Evolutionary conservation across 2,113 vertebrate genomes (phyloP).

Genomic region (Paedocypris sp.): DNA sequence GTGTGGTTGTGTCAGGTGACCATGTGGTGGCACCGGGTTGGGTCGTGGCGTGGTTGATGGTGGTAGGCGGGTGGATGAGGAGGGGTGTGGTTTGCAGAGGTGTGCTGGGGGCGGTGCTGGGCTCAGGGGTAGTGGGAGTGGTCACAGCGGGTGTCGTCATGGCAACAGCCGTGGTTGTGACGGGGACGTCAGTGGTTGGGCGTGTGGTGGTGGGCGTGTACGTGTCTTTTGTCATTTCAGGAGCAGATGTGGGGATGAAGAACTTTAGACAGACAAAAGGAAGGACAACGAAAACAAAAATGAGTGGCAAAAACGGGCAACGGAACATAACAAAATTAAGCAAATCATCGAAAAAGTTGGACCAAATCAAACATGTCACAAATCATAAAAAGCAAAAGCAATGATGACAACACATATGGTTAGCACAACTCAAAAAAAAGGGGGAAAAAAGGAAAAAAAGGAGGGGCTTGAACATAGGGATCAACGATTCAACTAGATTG

Average conservation of each 20-base stretch:
- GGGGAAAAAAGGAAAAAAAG: not conserved
- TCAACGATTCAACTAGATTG: no score
- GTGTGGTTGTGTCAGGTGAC: not conserved
- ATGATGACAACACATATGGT: not conserved
- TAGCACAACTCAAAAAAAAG: not conserved
- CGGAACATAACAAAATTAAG: constrained; percentile 9
- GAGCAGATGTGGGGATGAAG: constrained; percentile 46
- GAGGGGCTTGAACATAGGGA: not conserved
- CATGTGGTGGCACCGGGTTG: not conserved
- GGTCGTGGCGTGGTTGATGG: constrained; percentile 38
- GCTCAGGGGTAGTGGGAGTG: constrained; percentile 25
- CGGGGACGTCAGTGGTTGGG: constrained; percentile 30
- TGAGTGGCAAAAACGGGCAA: constrained; percentile 19
- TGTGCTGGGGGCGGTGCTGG: constrained; percentile 23
- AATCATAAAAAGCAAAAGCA: constrained; percentile 7
- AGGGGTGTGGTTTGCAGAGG: constrained; percentile 6
- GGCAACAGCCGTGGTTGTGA: constrained; percentile 38
- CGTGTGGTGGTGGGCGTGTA: constrained; percentile 27
- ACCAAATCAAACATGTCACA: not conserved
- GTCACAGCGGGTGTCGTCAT: not conserved
- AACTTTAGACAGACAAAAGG: constrained; percentile 42
- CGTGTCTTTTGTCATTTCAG: constrained; percentile 40
- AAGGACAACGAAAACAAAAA: constrained; percentile 16
- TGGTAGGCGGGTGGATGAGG: constrained; percentile 18
- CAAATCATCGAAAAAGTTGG: not conserved